Evolutionary conservation across 2,888 invertebrate species (phyloP).

Genomic region (Cactoblastis cactorum): DNA sequence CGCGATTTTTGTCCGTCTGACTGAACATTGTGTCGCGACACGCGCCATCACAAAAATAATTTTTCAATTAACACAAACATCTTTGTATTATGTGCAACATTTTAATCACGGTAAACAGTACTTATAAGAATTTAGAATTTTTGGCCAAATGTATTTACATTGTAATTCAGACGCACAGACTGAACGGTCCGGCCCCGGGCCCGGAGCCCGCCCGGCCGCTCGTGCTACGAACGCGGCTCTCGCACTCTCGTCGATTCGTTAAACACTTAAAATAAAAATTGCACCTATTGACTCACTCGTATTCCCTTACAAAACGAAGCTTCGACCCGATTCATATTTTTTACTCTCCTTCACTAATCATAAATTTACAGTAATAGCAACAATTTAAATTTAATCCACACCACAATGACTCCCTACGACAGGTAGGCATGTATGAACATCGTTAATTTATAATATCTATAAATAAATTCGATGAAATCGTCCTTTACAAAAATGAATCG

Average conservation of each 20-base stretch:
- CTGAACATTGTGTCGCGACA: background rate
- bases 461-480: conserved; percentile 79
- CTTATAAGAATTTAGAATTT: background rate
- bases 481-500: conserved; percentile 60
- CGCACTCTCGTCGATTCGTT: conserved; percentile 33
- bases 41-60: background rate
- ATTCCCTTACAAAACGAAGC: conserved; percentile 67
- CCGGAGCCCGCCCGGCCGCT: conserved; percentile 23
- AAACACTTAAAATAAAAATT: conserved; percentile 70
- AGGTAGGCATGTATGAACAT: conserved; percentile 64
- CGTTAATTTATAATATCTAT: conserved; percentile 74
- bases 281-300: conserved; percentile 77
- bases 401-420: conserved; percentile 66
- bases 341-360: conserved; percentile 68
- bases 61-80: conserved; percentile 1
- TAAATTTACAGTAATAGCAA: conserved; percentile 74
- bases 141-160: background rate
- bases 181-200: background rate
- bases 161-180: background rate
- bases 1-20: background rate
- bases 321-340: conserved; percentile 71
- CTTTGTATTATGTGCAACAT: background rate
- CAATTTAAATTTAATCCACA: conserved; percentile 73
- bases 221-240: conserved; percentile 26
- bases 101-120: background rate